Conservation (phyloP, 2,113 vertebrate species). For the Hystrix brachyura region DNA sequence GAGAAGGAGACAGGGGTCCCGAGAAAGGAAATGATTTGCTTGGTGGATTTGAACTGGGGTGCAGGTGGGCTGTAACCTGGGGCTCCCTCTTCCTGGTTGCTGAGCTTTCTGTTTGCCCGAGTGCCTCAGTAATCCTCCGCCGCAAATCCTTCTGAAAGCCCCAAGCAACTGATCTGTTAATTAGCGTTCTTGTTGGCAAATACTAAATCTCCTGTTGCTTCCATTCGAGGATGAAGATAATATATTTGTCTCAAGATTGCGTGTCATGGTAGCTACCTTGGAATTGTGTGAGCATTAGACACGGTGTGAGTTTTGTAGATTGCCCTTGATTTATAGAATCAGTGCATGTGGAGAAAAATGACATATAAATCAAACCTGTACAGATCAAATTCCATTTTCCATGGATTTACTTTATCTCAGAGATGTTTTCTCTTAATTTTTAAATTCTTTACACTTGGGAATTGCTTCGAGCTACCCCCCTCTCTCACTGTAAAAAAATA, state of each 20-base stretch:
- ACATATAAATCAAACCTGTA: conserved; percentile 49
- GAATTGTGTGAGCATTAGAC: conserved; percentile 4
- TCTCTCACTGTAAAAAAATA: not conserved
- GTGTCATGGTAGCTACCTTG: conserved; percentile 46
- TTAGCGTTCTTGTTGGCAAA: conserved; percentile 55
- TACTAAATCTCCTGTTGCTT: conserved; percentile 30
- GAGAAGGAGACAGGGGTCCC: no score
- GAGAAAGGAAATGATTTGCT: not conserved
- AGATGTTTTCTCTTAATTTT: conserved; percentile 64
- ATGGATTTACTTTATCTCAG: conserved; percentile 55
- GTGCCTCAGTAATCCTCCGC: not conserved
- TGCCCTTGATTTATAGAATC: conserved; percentile 58
- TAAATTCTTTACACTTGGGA: conserved; percentile 11
- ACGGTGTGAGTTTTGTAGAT: not conserved
- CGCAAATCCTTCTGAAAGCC: conserved; percentile 24
- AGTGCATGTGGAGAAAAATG: conserved; percentile 15
- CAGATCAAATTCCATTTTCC: conserved; percentile 55
- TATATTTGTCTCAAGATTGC: conserved; percentile 25
- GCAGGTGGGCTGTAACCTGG: not conserved
- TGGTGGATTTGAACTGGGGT: not conserved
- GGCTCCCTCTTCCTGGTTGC: not conserved
- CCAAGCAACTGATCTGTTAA: conserved; percentile 40
- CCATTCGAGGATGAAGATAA: conserved; percentile 69
- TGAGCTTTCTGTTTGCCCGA: not conserved
- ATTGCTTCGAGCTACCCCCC: not conserved